Percentiles rank a stretch among this genome's conserved stretches.
Conservation (phyloP, 2,888 invertebrate genomes). For the Exocentrus adspersus region DNA sequence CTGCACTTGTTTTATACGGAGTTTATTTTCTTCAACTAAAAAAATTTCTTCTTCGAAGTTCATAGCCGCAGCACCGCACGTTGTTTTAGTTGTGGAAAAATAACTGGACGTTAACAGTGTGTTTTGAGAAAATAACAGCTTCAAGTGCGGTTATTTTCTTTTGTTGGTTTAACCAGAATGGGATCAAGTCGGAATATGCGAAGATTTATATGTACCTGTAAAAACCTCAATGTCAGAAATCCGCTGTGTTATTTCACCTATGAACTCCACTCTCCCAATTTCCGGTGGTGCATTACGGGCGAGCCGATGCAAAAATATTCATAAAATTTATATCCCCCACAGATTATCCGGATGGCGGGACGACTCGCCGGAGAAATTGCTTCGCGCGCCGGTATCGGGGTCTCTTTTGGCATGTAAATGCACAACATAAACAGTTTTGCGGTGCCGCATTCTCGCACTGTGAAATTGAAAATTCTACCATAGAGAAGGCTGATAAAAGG, state of each 20-base stretch:
- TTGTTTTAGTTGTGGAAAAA: slow-evolving; percentile 8
- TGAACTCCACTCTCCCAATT: not conserved
- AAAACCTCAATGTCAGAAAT: not conserved
- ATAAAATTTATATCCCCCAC: not conserved
- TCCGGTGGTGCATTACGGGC: not conserved
- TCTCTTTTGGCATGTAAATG: not conserved
- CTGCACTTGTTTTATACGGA: no score
- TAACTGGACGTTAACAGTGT: not conserved
- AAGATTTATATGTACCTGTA: not conserved
- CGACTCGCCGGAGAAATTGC: not conserved
- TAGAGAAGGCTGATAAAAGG: no score
- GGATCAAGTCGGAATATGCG: slow-evolving; percentile 10
- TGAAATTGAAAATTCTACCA: no score
- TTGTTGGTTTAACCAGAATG: not conserved
- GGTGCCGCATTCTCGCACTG: no score
- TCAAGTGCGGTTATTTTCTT: slow-evolving; percentile 6
- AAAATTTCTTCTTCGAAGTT: no score
- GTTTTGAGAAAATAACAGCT: not conserved
- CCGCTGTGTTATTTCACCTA: not conserved
- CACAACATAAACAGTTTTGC: not conserved
- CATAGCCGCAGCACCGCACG: no score
- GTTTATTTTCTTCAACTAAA: no score
- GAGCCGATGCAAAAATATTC: slow-evolving; percentile 7
- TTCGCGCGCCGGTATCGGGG: not conserved
- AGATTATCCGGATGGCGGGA: not conserved